Evolutionary conservation across 2,797 vertebrate genomes (phyloP), one percentile per base, ranked within the genome.

Genomic region (Serranus cabrilla): DNA sequence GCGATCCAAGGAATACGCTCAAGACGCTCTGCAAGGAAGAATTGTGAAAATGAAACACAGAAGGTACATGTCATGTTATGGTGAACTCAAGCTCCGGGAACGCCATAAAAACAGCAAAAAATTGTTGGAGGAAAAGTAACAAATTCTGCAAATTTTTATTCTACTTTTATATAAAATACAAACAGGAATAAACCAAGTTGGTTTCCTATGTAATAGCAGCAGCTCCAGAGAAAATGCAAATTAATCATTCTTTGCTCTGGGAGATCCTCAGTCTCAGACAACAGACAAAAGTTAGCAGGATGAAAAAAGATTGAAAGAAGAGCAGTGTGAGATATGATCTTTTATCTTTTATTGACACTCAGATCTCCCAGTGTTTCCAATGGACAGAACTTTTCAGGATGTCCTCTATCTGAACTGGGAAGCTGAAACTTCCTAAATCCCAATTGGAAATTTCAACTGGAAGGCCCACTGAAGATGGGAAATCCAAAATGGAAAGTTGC

Each of bases 1-100:
- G 98, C 97, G 0, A 97, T 97, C 97, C 97, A 99, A 0, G 98
- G 98, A 47, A 99, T 97, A 0, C 97, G 93, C 7, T 98, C 97
- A 39, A 97, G 94, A 0, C 97, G 95, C 79, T 99, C 98, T 99
- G 82, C 21, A 43, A 46, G 3, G 20, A 17, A 76, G 13, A 71
- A 64, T 0, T 64, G 25, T 7, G 10, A 50, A 2, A 40, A 51
- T 40, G 57, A 11, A 67, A 9, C 7, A 64, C 4, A 49, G 43
- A 37, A n/a, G 10, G 31, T 49, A 34, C 3, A 17, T 2, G 9
- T 34, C 23, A 31, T 47, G 3, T 23, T 52, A 25, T 2, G 5
- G 5, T 21, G 17, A 67, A 42, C 13, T 74, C 1, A 31, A 39
- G n/a, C 37, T 52, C n/a, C 16, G 7, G 43, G 7, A 13, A 17